Evolutionary conservation across 1,140 invertebrate genomes (phyloP), one percentile per base, ranked within the genome.

Genomic region (Trichonephila inaurata): DNA sequence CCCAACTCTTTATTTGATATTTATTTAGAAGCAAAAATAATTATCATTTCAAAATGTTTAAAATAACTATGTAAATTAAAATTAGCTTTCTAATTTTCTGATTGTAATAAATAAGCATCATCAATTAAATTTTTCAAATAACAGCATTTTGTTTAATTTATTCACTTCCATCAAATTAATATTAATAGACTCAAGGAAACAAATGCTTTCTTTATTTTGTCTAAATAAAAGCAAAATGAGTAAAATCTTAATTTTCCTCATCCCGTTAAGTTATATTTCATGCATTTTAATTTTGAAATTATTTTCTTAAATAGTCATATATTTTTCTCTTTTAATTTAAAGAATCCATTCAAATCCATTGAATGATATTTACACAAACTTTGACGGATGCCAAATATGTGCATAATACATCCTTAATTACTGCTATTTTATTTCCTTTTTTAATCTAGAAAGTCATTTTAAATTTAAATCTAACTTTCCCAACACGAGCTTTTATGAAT

Each of bases 191-290:
- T 28, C n/a, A 33, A 72, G 69, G 28, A 72, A 72, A 28, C 3
- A 72, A 33, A 77, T 33, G 16, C 72, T 40, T 77, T 40, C 72
- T 33, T 72, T 18, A 77, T 77, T 77, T 77, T 77, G 72, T 77
- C 33, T 77, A 33, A 16, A 77, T 28, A 77, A 33, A 28, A 40
- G n/a, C 10, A 77, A 28, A 77, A 33, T 33, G 28, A 77, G 14
- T 40, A 19, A 28, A 77, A 77, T 77, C 28, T 18, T 77, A 33
- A 77, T 77, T 16, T 77, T 40, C 12, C 28, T 28, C 33, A 33
- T 14, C 6, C 40, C 2, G 18, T 18, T 33, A 28, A 14, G 0
- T 8, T n/a, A 28, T 69, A 28, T 69, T 69, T 69, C 28, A 18
- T 77, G 14, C 28, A 40, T 77, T 77, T 77, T 77, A 77, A 77